phyloP scores from a whole-genome alignment of 2,888 invertebrate genomes.

The Tanytarsus gracilentus region DNA sequence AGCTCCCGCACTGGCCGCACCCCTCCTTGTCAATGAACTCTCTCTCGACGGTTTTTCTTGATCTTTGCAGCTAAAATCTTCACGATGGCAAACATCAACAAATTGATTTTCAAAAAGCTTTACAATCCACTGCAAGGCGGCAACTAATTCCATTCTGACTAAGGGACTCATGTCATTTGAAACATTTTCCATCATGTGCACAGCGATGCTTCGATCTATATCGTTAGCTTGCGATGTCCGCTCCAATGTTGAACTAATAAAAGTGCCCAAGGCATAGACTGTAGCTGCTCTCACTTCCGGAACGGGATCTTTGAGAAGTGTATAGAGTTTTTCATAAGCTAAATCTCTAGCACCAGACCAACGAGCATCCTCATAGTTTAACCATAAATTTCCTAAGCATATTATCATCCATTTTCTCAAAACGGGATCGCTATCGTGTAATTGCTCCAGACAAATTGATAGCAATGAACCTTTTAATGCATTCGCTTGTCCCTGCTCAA shows the following conservation, averaged over 20 bases:
- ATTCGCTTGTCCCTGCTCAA: slow-evolving; percentile 80
- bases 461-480: slow-evolving; percentile 83
- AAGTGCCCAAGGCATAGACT: slow-evolving; percentile 90
- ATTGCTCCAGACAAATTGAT: slow-evolving; percentile 84
- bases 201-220: slow-evolving; percentile 86
- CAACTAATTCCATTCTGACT: slow-evolving; percentile 78
- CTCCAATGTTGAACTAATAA: slow-evolving; percentile 73
- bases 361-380: slow-evolving; percentile 74
- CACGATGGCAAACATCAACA: slow-evolving; percentile 64
- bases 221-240: slow-evolving; percentile 88
- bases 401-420: slow-evolving; percentile 85
- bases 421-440: slow-evolving; percentile 58
- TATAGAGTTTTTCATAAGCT: slow-evolving; percentile 91
- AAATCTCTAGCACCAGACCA: slow-evolving; percentile 94
- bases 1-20: not conserved
- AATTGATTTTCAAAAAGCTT: slow-evolving; percentile 77
- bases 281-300: slow-evolving; percentile 92
- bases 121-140: slow-evolving; percentile 78
- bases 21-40: not conserved
- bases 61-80: slow-evolving; percentile 33
- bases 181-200: slow-evolving; percentile 70
- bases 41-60: not conserved
- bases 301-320: slow-evolving; percentile 65
- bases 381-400: slow-evolving; percentile 85
- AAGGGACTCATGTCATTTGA: slow-evolving; percentile 77